phyloP scores from a whole-genome alignment of 2,888 invertebrate genomes.

The Cyclophora albipunctata region DNA sequence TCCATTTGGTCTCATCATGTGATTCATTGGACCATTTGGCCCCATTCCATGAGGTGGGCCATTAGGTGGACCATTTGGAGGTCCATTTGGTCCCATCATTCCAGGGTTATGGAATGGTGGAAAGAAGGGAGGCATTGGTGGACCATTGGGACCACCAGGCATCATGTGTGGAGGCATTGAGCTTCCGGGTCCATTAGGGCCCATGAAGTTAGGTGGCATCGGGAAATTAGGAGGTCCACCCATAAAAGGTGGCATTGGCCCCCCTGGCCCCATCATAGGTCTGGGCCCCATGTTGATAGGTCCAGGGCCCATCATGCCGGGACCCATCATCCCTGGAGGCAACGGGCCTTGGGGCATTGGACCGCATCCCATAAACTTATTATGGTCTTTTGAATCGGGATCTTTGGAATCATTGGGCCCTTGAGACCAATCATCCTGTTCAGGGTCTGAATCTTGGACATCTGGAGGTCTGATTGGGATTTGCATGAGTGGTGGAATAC shows the following conservation, averaged over 20 bases:
- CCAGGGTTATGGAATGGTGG: too few relatives aligned
- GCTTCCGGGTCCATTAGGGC: slow-evolving; percentile 51
- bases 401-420: slow-evolving; percentile 40
- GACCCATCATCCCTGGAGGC: slow-evolving; percentile 26
- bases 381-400: slow-evolving; percentile 29
- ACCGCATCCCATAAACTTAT: slow-evolving; percentile 18
- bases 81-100: slow-evolving; percentile 29
- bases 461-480: slow-evolving; percentile 47
- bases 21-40: slow-evolving; percentile 24
- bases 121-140: slow-evolving; percentile 19
- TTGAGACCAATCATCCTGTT: slow-evolving; percentile 39
- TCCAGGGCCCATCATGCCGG: slow-evolving; percentile 20
- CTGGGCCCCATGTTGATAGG: slow-evolving; percentile 23
- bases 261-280: slow-evolving; percentile 31
- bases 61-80: slow-evolving; percentile 33
- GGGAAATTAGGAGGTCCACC: slow-evolving; percentile 55
- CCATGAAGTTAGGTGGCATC: slow-evolving; percentile 61
- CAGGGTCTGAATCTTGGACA: slow-evolving; percentile 32
- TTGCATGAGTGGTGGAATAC: slow-evolving; percentile 57
- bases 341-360: slow-evolving; percentile 30
- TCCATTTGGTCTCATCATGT: slow-evolving; percentile 23
- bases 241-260: slow-evolving; percentile 32
- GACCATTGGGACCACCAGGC: slow-evolving; percentile 50
- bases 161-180: slow-evolving; percentile 39
- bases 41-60: slow-evolving; percentile 27